Evolutionary conservation across 2,113 vertebrate genomes (phyloP).

Genomic region (Enhydra lutris): DNA sequence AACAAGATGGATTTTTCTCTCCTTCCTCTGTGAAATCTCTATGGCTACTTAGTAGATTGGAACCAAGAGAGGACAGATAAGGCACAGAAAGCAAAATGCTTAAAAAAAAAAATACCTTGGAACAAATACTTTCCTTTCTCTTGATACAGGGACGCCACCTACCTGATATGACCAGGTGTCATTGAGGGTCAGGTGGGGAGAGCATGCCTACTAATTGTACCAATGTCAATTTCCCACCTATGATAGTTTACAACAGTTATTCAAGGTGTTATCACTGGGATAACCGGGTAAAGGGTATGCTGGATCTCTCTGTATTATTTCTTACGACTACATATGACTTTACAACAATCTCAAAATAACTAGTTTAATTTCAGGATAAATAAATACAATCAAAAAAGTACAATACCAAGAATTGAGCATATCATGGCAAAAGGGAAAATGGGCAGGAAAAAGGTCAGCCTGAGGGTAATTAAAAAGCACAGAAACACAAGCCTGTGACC

Average conservation of each 20-base stretch:
- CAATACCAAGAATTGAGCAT: background rate
- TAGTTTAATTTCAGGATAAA: background rate
- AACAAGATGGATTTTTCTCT: background rate
- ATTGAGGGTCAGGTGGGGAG: background rate
- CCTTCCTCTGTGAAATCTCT: conserved; percentile 1
- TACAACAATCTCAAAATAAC: background rate
- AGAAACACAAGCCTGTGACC: background rate
- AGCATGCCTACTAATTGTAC: background rate
- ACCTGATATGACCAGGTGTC: background rate
- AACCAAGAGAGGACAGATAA: background rate
- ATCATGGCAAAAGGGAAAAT: background rate
- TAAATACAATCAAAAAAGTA: background rate
- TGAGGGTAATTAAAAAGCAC: background rate
- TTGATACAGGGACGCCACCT: background rate
- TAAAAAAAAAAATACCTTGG: background rate
- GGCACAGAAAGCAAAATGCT: background rate
- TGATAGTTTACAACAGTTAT: background rate
- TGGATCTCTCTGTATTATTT: background rate
- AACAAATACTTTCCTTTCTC: background rate
- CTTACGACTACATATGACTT: background rate
- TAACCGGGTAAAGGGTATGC: background rate
- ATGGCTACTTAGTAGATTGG: background rate
- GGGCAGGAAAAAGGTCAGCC: background rate
- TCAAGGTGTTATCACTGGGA: background rate
- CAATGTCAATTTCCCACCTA: background rate